These are phyloP conservation scores for Neostethus bicornis DNA, from an alignment of 2,797 vertebrate genomes.

Conservation along the genomic window DNA sequence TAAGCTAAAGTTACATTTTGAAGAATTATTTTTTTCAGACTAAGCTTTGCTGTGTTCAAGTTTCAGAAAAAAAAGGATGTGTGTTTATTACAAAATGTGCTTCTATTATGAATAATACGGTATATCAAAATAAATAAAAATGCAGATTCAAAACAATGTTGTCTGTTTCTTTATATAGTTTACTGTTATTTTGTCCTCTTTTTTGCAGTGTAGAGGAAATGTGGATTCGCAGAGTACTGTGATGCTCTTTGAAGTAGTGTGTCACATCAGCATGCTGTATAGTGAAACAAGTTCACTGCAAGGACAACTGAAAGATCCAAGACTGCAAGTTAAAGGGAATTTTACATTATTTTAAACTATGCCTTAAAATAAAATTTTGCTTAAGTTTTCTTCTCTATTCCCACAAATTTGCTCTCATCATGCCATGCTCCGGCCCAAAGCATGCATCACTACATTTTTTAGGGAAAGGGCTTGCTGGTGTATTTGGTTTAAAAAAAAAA, in stretches of 20 bases:
- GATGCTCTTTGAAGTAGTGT: conserved; percentile 39
- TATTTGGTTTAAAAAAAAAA: conserved; percentile 22
- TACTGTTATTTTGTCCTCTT: not conserved
- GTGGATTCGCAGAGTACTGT: conserved; percentile 32
- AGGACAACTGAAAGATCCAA: conserved; percentile 47
- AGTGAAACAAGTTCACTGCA: conserved; percentile 55
- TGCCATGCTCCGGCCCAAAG: conserved; percentile 82
- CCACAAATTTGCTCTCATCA: conserved; percentile 66
- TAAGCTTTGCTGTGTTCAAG: too few relatives aligned
- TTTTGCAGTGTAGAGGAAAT: conserved; percentile 42
- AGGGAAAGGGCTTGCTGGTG: conserved; percentile 31
- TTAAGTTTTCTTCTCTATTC: conserved; percentile 25
- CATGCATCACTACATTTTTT: conserved; percentile 74
- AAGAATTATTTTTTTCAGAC: too few relatives aligned
- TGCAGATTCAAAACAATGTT: too few relatives aligned
- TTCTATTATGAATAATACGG: too few relatives aligned
- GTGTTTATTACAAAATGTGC: too few relatives aligned
- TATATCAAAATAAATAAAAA: too few relatives aligned
- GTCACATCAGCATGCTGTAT: conserved; percentile 68
- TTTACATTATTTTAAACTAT: conserved; percentile 43
- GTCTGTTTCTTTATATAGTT: too few relatives aligned
- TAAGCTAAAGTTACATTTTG: too few relatives aligned
- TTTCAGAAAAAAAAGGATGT: too few relatives aligned
- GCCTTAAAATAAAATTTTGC: conserved; percentile 22
- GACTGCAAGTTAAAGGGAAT: conserved; percentile 55